Evolutionary conservation across 2,888 invertebrate genomes (phyloP).

Genomic region (Xestia rhomboidea): DNA sequence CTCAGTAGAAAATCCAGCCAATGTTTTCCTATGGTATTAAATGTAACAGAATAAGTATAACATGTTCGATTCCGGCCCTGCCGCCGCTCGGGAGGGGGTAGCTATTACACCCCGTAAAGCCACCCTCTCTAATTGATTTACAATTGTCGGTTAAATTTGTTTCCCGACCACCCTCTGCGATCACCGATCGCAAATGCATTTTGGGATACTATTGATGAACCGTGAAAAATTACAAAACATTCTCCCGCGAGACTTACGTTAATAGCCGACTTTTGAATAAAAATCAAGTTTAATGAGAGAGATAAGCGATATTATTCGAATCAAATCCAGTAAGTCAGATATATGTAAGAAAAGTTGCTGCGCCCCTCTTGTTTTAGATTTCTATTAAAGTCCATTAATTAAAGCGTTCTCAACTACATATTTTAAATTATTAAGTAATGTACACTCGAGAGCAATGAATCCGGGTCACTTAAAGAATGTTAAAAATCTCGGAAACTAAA

Average conservation of each 20-base stretch:
- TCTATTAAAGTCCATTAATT: too few species aligned
- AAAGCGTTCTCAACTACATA: too few species aligned
- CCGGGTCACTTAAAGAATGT: too few species aligned
- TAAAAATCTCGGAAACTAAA: too few species aligned
- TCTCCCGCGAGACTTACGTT: background rate
- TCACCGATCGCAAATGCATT: slow-evolving; percentile 85
- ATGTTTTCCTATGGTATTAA: slow-evolving; percentile 5
- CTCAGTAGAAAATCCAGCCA: background rate
- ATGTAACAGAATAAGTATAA: slow-evolving; percentile 51
- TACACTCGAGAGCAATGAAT: too few species aligned
- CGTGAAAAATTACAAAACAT: slow-evolving; percentile 44
- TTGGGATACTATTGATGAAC: slow-evolving; percentile 62
- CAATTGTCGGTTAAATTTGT: slow-evolving; percentile 91
- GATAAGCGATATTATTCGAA: background rate
- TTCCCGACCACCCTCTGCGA: slow-evolving; percentile 88
- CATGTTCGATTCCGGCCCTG: slow-evolving; percentile 78
- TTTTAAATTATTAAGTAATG: too few species aligned
- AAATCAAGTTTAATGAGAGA: background rate
- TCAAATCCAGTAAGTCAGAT: too few species aligned
- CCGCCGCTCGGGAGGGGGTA: slow-evolving; percentile 77
- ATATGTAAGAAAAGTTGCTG: too few species aligned
- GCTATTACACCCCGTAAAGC: slow-evolving; percentile 87
- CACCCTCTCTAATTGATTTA: slow-evolving; percentile 91
- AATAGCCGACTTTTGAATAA: background rate
- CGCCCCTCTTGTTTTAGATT: too few species aligned